Conservation (phyloP, 2,797 vertebrate genomes). For the Allenopithecus nigroviridis region DNA sequence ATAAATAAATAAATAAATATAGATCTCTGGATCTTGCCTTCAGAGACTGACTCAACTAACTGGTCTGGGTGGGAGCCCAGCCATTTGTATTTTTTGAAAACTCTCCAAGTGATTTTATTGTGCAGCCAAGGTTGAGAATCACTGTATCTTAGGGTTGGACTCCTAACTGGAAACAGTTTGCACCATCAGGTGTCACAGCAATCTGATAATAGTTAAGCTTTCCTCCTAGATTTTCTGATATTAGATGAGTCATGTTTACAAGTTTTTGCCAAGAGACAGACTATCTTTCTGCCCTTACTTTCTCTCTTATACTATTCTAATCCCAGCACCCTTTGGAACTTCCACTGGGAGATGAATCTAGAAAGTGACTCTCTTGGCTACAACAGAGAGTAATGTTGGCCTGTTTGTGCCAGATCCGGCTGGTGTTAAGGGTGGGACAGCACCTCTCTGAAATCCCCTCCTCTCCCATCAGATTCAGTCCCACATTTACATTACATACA, state of each 20-base stretch:
- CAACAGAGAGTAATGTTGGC: background rate
- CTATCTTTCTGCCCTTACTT: background rate
- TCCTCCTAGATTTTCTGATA: background rate
- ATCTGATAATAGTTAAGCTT: background rate
- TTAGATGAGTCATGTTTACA: background rate
- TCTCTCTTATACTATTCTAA: background rate
- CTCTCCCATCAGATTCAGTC: background rate
- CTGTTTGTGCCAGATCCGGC: background rate
- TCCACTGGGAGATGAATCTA: background rate
- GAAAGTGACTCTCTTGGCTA: background rate
- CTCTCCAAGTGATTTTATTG: background rate
- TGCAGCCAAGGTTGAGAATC: background rate
- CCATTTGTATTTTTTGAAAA: background rate
- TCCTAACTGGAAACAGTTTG: background rate
- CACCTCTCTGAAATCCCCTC: background rate
- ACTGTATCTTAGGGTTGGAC: background rate
- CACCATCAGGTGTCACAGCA: background rate
- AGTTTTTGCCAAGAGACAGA: background rate
- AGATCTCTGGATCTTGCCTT: background rate
- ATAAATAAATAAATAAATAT: no score
- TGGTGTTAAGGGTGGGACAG: background rate
- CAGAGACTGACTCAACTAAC: background rate
- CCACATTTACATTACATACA: background rate
- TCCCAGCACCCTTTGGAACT: background rate
- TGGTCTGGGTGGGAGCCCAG: background rate